Evolutionary conservation across 1,140 invertebrate species (phyloP), one percentile per base, ranked within the genome.

Genomic region (Galendromus occidentalis): DNA sequence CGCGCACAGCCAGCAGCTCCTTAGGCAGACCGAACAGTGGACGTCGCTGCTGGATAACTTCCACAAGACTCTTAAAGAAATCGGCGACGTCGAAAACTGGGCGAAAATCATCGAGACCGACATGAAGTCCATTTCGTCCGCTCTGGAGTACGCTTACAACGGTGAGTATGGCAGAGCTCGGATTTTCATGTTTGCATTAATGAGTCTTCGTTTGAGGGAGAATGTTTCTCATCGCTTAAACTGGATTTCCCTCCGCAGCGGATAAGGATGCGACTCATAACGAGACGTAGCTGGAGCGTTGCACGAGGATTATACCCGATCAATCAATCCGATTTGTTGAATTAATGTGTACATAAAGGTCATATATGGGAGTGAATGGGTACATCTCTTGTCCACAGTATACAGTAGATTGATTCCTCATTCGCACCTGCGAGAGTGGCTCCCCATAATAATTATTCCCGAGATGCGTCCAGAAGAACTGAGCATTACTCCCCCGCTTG

Each of bases 71-170:
- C 76, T 98, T 0, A 98, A 98, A 81, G 93, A 98, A 81, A 84
- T 99, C 55, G 95, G 95, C 14, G 93, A 99, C 81, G 92, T 95
- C 7, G 91, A 98, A 76, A 97, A 95, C 76, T 99, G 94, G 94
- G 89, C 94, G 0, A 83, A 85, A 69, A 93, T 86, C 69, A 98
- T 99, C 70, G 94, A 98, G 78, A 84, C 84, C 59, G 95, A 99
- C 75, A 93, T 98, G 84, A 83, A 85, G 75, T 86, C 86, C 0
- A 87, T 98, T 69, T 88, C 89, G 30, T 86, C 85, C 72, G 89
- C 91, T 28, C 79, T 98, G 64, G 91, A 97, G 80, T 86, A 90
- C 78, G 91, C 90, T 20, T 96, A 97, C 75, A 92, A 92, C 82
- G 87, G 85, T 78, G 70, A 70, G 47, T 28, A 20, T 69, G 9